Evolutionary conservation across 2,888 invertebrate genomes (phyloP).

Genomic region (Hypercompe scribonia): DNA sequence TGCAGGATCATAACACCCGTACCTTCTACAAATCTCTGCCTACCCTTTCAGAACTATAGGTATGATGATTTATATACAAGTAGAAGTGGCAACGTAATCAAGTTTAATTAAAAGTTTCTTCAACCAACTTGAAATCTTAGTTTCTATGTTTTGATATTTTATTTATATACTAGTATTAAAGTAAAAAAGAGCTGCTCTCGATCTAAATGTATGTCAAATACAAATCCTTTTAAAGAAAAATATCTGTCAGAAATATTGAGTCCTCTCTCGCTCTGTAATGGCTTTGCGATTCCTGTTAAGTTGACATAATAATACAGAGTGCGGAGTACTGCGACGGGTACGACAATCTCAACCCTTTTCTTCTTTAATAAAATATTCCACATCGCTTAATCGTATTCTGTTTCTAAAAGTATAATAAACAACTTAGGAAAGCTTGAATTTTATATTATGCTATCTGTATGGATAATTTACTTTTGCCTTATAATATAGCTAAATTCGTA

Average conservation of each 20-base stretch:
- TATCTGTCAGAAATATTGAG: constrained; percentile 1
- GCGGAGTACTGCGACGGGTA: background rate
- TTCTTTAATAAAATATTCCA: background rate
- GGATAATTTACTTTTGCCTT: background rate
- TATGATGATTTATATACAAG: background rate
- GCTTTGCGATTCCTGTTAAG: background rate
- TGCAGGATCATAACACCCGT: too few species aligned
- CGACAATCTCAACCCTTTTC: background rate
- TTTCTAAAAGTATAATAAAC: background rate
- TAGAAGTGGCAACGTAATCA: background rate
- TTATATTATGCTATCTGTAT: background rate
- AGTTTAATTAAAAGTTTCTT: background rate
- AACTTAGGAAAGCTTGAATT: background rate
- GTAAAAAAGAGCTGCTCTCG: background rate
- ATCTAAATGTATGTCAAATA: background rate
- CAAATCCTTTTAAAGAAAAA: background rate
- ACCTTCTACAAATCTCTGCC: too few species aligned
- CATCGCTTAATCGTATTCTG: background rate
- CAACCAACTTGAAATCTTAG: background rate
- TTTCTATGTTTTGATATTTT: background rate
- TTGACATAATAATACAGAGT: background rate
- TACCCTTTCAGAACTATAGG: background rate
- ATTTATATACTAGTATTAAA: background rate
- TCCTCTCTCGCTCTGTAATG: too few species aligned
- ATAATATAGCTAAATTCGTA: too few species aligned